Conservation (phyloP, 2,888 invertebrate species). For the Drosophila neonasuta region DNA sequence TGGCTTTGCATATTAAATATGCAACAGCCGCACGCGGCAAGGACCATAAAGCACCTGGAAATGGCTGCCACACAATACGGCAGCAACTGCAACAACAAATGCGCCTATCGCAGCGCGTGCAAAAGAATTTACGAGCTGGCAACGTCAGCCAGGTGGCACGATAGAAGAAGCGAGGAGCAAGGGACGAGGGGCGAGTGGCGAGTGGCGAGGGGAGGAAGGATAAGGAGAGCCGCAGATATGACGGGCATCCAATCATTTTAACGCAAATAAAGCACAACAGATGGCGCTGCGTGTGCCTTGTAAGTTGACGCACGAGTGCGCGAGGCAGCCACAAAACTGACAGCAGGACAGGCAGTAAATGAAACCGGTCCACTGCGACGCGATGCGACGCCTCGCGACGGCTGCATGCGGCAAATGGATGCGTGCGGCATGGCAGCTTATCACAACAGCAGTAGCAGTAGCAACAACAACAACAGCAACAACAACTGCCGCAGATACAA, state of each 20-base stretch:
- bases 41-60: constrained; percentile 75
- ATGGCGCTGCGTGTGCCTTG: constrained; percentile 73
- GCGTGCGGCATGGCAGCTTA: constrained; percentile 69
- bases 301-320: constrained; percentile 72
- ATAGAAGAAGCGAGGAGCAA: constrained; percentile 10
- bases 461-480: background rate
- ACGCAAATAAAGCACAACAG: constrained; percentile 79
- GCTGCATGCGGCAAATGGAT: constrained; percentile 41
- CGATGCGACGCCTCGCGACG: background rate
- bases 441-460: constrained; percentile 48
- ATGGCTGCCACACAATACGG: constrained; percentile 56
- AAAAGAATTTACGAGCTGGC: constrained; percentile 62
- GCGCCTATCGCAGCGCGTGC: constrained; percentile 64
- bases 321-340: constrained; percentile 50
- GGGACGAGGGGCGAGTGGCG: background rate
- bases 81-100: constrained; percentile 33
- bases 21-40: constrained; percentile 69
- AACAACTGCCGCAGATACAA: constrained; percentile 30
- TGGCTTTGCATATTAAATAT: constrained; percentile 77
- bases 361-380: constrained; percentile 16
- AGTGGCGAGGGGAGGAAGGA: background rate
- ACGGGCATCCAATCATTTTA: constrained; percentile 79
- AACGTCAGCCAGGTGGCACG: constrained; percentile 28
- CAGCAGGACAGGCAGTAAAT: constrained; percentile 36
- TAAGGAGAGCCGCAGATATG: constrained; percentile 63